phyloP scores from a whole-genome alignment of 1,140 invertebrate species.

The Diorhabda carinulata region DNA sequence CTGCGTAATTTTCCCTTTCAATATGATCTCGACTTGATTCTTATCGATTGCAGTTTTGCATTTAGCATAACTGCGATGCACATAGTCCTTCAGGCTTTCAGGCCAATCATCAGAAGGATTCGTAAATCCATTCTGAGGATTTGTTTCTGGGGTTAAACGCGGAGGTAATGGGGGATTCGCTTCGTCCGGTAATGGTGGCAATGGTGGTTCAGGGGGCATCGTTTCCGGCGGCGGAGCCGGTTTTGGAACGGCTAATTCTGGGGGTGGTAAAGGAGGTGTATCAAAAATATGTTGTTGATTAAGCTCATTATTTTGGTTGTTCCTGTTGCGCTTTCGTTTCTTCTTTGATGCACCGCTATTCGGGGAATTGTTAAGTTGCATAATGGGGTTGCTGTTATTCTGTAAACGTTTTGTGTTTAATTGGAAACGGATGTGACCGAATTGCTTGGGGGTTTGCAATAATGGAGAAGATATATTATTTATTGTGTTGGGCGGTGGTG shows the following conservation, averaged over 20 bases:
- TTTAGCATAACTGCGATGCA: slow-evolving; percentile 85
- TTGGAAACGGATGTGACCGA: slow-evolving; percentile 38
- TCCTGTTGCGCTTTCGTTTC: slow-evolving; percentile 69
- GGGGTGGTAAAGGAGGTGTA: slow-evolving; percentile 57
- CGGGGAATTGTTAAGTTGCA: slow-evolving; percentile 26
- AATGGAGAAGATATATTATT: slow-evolving; percentile 23
- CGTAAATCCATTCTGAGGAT: slow-evolving; percentile 14
- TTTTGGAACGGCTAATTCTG: slow-evolving; percentile 42
- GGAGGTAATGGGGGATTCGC: slow-evolving; percentile 51
- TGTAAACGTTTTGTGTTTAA: slow-evolving; percentile 35
- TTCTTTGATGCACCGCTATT: slow-evolving; percentile 64
- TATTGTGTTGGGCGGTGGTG: slow-evolving; percentile 19
- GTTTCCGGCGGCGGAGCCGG: slow-evolving; percentile 49
- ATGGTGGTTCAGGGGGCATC: slow-evolving; percentile 51
- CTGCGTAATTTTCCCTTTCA: slow-evolving; percentile 88
- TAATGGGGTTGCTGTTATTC: slow-evolving; percentile 29
- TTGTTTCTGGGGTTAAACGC: slow-evolving; percentile 7
- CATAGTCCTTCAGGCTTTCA: slow-evolving; percentile 75
- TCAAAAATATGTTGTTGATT: slow-evolving; percentile 40
- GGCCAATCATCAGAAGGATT: slow-evolving; percentile 62
- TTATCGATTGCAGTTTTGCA: slow-evolving; percentile 83
- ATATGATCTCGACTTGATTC: slow-evolving; percentile 85
- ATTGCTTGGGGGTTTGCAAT: slow-evolving; percentile 35
- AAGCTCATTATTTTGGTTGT: slow-evolving; percentile 55
- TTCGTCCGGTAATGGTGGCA: slow-evolving; percentile 50